phyloP scores from a whole-genome alignment of 1,140 invertebrate species.

The Brachionus rotundiformis region DNA sequence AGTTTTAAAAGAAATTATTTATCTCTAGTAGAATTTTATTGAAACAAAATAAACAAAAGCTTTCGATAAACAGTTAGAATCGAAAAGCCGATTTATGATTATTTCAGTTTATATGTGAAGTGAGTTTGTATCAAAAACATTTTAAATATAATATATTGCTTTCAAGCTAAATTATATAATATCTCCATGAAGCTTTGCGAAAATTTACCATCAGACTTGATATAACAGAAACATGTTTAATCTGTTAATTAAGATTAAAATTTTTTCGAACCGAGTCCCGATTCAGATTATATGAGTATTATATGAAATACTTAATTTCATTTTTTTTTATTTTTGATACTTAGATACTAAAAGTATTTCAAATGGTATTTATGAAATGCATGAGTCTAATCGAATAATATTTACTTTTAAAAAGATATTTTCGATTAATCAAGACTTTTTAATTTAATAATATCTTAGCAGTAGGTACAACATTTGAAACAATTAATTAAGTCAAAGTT shows the following conservation, averaged over 20 bases:
- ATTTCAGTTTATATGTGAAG: slow-evolving; percentile 29
- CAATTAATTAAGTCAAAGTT: not conserved
- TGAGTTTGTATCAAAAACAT: not conserved
- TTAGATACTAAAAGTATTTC: not conserved
- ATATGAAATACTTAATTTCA: not conserved
- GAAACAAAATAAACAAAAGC: slow-evolving; percentile 36
- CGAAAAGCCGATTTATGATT: slow-evolving; percentile 12
- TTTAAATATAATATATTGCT: not conserved
- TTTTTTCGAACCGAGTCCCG: not conserved
- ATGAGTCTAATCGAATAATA: not conserved
- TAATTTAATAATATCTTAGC: not conserved
- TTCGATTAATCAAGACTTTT: not conserved
- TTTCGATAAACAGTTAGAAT: slow-evolving; percentile 36
- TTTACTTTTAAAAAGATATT: too few species aligned
- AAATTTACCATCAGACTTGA: not conserved
- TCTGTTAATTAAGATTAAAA: not conserved
- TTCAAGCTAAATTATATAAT: slow-evolving; percentile 6
- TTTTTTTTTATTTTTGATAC: not conserved
- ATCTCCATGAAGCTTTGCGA: not conserved
- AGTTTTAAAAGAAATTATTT: slow-evolving; percentile 3
- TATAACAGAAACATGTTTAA: not conserved
- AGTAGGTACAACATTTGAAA: not conserved
- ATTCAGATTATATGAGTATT: not conserved
- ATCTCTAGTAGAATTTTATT: slow-evolving; percentile 10
- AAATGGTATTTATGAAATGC: slow-evolving; percentile 6